Conservation (phyloP, 2,888 invertebrate genomes). For the Amorpha juglandis region DNA sequence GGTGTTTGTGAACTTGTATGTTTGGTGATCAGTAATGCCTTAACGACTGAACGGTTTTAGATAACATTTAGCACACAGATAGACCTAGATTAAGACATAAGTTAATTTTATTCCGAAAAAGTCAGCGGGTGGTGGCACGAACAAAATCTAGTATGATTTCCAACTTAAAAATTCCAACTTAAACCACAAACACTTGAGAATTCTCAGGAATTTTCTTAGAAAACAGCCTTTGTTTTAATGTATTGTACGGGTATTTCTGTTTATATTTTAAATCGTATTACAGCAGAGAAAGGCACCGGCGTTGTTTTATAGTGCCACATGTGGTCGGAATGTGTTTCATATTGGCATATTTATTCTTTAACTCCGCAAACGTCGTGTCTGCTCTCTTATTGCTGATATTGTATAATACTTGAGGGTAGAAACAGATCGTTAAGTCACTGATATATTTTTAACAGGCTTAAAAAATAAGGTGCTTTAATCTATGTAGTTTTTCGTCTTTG, state of each 20-base stretch:
- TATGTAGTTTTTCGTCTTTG: too few species aligned
- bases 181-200: background rate
- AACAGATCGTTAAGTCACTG: background rate
- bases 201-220: background rate
- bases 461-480: too few species aligned
- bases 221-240: conserved; percentile 30
- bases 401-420: conserved; percentile 13
- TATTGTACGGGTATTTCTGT: conserved; percentile 16
- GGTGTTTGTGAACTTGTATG: too few species aligned
- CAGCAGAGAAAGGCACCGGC: conserved; percentile 32
- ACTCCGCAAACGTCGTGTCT: conserved; percentile 29
- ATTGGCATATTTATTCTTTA: conserved; percentile 35
- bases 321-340: conserved; percentile 41
- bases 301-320: conserved; percentile 42
- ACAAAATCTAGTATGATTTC: too few species aligned
- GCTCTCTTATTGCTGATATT: conserved; percentile 24
- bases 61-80: too few species aligned
- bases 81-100: too few species aligned
- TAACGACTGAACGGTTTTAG: too few species aligned
- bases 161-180: background rate
- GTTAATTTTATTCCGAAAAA: too few species aligned
- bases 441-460: too few species aligned
- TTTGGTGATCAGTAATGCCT: too few species aligned
- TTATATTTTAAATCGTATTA: conserved; percentile 45
- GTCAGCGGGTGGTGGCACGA: too few species aligned